Conservation (phyloP, 2,888 invertebrate species). For the Pollenia angustigena region DNA sequence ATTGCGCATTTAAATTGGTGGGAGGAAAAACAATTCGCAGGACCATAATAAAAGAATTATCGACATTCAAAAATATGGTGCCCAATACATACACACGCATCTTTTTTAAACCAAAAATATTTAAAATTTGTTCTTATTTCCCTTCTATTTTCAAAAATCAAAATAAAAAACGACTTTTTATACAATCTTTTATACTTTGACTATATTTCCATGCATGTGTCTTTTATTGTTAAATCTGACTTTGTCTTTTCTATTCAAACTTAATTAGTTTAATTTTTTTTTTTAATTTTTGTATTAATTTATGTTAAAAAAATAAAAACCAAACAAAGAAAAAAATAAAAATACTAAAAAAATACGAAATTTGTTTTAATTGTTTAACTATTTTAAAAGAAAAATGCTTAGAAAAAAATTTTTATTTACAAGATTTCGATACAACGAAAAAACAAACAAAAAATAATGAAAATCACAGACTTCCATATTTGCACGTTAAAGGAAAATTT, state of each 20-base stretch:
- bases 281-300: constrained; percentile 82
- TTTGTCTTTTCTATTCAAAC: constrained; percentile 51
- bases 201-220: constrained; percentile 31
- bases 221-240: constrained; percentile 22
- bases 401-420: too few species aligned
- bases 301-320: constrained; percentile 78
- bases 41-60: constrained; percentile 21
- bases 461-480: too few species aligned
- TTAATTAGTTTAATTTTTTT: constrained; percentile 75
- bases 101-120: constrained; percentile 81
- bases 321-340: constrained; percentile 52
- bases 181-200: constrained; percentile 42
- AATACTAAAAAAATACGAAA: constrained; percentile 54
- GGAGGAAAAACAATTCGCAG: neutral
- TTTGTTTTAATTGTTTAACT: too few species aligned
- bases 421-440: too few species aligned
- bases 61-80: constrained; percentile 9
- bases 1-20: constrained; percentile 87
- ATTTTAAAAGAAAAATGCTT: too few species aligned
- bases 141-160: constrained; percentile 14
- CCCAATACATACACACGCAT: constrained; percentile 1
- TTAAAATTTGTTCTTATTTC: constrained; percentile 61
- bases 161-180: constrained; percentile 12
- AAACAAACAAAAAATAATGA: too few species aligned
- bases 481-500: too few species aligned